Conservation (phyloP, 2,113 vertebrate species). For the Rousettus leschenaultii region DNA sequence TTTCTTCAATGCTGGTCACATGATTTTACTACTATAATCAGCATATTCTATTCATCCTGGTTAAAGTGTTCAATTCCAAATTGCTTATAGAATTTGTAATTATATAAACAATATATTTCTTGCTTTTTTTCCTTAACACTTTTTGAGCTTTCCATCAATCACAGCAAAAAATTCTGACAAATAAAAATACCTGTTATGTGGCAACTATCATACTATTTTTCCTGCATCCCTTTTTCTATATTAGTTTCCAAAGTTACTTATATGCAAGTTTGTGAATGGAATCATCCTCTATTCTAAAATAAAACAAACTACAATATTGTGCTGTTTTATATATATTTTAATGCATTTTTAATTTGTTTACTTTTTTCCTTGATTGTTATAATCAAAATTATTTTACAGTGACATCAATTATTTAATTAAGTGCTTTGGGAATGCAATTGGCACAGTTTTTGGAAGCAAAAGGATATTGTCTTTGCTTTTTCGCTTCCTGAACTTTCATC, state of each 20-base stretch:
- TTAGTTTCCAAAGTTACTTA: neutral
- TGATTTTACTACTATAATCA: neutral
- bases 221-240: neutral
- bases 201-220: neutral
- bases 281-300: neutral
- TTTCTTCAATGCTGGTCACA: neutral
- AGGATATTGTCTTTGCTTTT: neutral
- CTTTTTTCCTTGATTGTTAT: neutral
- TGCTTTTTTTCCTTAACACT: neutral
- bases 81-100: neutral
- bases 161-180: neutral
- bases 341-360: neutral
- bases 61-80: neutral
- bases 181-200: neutral
- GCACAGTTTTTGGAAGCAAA: neutral
- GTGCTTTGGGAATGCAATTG: neutral
- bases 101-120: neutral
- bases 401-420: neutral
- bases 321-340: neutral
- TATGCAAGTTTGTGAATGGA: neutral
- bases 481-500: neutral
- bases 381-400: neutral
- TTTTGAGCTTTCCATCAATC: neutral
- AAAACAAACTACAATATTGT: neutral
- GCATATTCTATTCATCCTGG: neutral